A percentile compares a stretch with the other conserved stretches of the same genome.
phyloP scores from a whole-genome alignment of 2,113 vertebrate species.

The Gasterosteus nipponicus region DNA sequence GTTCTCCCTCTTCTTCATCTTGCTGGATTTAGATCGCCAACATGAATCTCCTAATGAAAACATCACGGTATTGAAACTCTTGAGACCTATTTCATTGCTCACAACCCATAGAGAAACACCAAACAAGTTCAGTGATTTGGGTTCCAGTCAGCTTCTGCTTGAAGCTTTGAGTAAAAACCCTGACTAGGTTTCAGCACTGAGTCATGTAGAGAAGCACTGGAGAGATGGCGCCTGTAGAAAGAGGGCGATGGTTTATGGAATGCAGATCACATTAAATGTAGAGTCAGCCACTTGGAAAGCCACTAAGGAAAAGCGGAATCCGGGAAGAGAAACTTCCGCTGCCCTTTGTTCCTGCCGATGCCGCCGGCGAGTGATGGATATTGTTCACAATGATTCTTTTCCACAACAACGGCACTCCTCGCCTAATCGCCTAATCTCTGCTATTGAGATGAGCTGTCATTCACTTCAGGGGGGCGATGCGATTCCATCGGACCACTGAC shows the following conservation, averaged over 20 bases:
- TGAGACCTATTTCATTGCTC: neutral
- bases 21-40: slow-evolving; percentile 14
- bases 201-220: neutral
- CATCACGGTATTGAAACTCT: slow-evolving; percentile 8
- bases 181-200: neutral
- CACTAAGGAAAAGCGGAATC: slow-evolving; percentile 34
- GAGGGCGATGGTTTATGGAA: slow-evolving; percentile 37
- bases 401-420: slow-evolving; percentile 11
- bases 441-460: slow-evolving; percentile 32
- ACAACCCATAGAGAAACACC: neutral
- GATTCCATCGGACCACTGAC: slow-evolving; percentile 6
- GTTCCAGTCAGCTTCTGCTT: neutral
- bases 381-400: slow-evolving; percentile 38
- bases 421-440: slow-evolving; percentile 37
- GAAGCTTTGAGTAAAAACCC: neutral
- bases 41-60: slow-evolving; percentile 14
- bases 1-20: slow-evolving; percentile 18
- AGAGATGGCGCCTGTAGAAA: slow-evolving; percentile 5
- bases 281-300: slow-evolving; percentile 57
- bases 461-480: slow-evolving; percentile 21
- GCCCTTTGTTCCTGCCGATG: slow-evolving; percentile 26
- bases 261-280: slow-evolving; percentile 59
- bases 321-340: slow-evolving; percentile 22
- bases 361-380: slow-evolving; percentile 19
- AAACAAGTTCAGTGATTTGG: neutral